Evolutionary conservation across 2,888 invertebrate species (phyloP).

Genomic region (Oscheius sp.): DNA sequence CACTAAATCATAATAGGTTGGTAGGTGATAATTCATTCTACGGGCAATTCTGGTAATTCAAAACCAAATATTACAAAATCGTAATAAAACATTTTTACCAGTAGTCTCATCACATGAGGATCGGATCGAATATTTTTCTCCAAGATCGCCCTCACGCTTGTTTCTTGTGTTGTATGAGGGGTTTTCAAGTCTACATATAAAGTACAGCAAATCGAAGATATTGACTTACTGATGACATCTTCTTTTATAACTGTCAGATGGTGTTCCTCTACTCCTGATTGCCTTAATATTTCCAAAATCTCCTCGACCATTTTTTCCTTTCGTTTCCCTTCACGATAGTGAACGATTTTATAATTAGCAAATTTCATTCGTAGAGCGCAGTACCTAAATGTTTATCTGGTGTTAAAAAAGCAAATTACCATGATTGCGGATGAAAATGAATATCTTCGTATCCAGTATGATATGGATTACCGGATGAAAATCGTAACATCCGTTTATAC

Average conservation of each 20-base stretch:
- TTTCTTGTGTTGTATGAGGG: slow-evolving; percentile 40
- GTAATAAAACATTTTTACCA: slow-evolving; percentile 64
- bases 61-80: slow-evolving; percentile 54
- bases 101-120: slow-evolving; percentile 60
- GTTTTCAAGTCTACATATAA: slow-evolving; percentile 24
- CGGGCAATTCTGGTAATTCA: slow-evolving; percentile 19
- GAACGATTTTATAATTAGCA: background rate
- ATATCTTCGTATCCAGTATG: slow-evolving; percentile 13
- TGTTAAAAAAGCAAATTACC: background rate
- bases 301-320: slow-evolving; percentile 14
- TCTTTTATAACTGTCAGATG: background rate
- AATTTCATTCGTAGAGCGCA: background rate
- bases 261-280: background rate
- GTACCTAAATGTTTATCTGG: background rate
- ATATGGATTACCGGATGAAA: slow-evolving; percentile 19
- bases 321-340: background rate
- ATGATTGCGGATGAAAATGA: slow-evolving; percentile 20
- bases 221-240: background rate
- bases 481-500: slow-evolving; percentile 35
- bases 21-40: too few relatives aligned
- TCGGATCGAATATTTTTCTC: background rate
- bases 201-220: background rate
- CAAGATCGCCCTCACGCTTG: background rate
- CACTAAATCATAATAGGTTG: too few relatives aligned
- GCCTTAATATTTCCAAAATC: background rate